phyloP scores from a whole-genome alignment of 2,113 vertebrate species.

The Okapia johnstoni region DNA sequence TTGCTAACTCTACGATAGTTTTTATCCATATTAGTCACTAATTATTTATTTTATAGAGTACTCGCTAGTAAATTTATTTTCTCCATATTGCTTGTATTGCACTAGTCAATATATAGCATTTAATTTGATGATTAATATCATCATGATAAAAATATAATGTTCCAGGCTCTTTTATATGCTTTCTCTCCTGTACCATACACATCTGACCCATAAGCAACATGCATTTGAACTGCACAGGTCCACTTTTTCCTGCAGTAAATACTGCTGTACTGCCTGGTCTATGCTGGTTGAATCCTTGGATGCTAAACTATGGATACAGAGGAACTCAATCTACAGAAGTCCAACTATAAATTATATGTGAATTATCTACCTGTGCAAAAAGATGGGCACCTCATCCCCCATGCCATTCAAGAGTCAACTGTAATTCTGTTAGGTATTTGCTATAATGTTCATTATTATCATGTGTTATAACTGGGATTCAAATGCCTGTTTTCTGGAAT shows the following conservation, averaged over 20 bases:
- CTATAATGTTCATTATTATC: background rate
- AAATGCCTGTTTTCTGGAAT: background rate
- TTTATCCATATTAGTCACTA: background rate
- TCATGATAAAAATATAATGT: background rate
- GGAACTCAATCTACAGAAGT: background rate
- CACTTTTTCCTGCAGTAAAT: background rate
- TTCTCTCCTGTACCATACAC: background rate
- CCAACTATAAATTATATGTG: background rate
- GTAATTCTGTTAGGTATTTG: background rate
- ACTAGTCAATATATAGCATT: background rate
- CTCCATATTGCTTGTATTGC: too few species aligned
- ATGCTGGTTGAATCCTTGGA: background rate
- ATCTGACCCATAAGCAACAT: background rate
- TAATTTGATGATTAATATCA: background rate
- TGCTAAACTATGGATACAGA: background rate
- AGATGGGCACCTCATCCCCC: background rate
- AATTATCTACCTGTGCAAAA: background rate
- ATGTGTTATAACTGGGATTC: background rate
- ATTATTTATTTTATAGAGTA: background rate
- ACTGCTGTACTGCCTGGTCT: background rate
- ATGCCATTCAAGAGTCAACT: background rate
- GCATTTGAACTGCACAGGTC: background rate
- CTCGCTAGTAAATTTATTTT: background rate
- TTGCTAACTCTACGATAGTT: background rate
- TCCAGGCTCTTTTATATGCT: background rate